phyloP scores from a whole-genome alignment of 2,113 vertebrate genomes.

The Psammodynastes pulverulentus region DNA sequence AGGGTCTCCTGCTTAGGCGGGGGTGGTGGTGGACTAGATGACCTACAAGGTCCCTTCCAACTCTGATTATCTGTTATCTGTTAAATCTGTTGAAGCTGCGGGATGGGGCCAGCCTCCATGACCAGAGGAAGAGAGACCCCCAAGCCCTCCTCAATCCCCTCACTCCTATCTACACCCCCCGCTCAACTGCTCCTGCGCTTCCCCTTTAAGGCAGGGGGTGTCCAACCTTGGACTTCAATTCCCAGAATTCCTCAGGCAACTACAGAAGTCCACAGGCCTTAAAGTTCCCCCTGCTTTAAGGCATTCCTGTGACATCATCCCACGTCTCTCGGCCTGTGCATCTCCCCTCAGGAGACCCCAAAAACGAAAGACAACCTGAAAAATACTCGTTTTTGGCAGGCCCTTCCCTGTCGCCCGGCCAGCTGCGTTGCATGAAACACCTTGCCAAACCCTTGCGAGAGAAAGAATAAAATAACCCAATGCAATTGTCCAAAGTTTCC shows the following conservation, averaged over 20 bases:
- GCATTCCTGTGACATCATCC: background rate
- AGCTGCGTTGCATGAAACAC: background rate
- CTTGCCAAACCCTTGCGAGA: background rate
- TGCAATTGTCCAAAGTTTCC: background rate
- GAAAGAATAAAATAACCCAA: background rate
- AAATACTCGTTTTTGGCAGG: fast-evolving
- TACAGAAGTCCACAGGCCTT: background rate
- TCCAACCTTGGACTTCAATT: background rate
- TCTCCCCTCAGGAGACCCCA: background rate
- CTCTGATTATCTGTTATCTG: too few relatives aligned
- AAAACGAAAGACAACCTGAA: background rate
- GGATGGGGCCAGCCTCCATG: background rate
- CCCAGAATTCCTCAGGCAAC: background rate
- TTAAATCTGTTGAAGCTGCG: too few relatives aligned
- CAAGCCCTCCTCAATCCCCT: background rate
- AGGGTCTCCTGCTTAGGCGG: background rate
- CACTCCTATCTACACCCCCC: background rate
- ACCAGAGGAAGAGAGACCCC: background rate
- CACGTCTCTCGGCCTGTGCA: background rate
- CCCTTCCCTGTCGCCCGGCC: background rate
- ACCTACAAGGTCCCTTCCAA: background rate
- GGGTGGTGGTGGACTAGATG: background rate
- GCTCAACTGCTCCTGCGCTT: background rate
- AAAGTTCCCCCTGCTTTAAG: background rate
- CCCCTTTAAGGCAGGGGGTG: background rate